These are phyloP conservation scores for Stercorarius parasiticus DNA, from an alignment of 2,113 vertebrate genomes.

Conservation along the genomic window DNA sequence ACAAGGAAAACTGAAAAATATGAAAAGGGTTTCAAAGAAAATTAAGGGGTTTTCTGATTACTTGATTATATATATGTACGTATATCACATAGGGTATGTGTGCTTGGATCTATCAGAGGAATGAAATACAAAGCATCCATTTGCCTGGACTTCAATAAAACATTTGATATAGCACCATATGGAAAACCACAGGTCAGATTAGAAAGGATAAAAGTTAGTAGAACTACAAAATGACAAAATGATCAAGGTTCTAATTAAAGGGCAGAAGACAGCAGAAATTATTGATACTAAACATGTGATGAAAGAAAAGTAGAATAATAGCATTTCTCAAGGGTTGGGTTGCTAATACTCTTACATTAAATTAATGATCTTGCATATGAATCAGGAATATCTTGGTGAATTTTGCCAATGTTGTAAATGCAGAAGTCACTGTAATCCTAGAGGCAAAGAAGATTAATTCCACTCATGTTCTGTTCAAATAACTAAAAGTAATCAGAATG, in stretches of 20 bases:
- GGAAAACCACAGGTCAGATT: neutral
- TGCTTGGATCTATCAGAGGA: neutral
- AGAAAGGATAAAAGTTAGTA: neutral
- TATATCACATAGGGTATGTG: neutral
- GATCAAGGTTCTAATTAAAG: neutral
- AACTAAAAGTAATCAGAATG: neutral
- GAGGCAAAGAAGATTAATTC: neutral
- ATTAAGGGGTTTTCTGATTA: accelerated
- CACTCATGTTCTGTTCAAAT: neutral
- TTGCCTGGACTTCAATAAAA: neutral
- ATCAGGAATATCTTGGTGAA: neutral
- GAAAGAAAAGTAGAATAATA: neutral
- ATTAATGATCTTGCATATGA: neutral
- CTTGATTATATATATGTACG: neutral
- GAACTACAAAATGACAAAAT: neutral
- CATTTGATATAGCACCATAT: neutral
- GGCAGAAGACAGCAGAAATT: neutral
- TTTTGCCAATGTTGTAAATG: neutral
- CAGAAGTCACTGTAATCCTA: neutral
- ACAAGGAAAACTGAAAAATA: neutral
- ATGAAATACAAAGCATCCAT: neutral
- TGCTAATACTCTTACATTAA: neutral
- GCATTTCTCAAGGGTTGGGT: neutral
- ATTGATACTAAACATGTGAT: neutral
- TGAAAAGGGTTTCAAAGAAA: neutral